These are phyloP conservation scores for Nesogale talazaci DNA, from an alignment of 2,113 vertebrate genomes.

Conservation along the genomic window DNA sequence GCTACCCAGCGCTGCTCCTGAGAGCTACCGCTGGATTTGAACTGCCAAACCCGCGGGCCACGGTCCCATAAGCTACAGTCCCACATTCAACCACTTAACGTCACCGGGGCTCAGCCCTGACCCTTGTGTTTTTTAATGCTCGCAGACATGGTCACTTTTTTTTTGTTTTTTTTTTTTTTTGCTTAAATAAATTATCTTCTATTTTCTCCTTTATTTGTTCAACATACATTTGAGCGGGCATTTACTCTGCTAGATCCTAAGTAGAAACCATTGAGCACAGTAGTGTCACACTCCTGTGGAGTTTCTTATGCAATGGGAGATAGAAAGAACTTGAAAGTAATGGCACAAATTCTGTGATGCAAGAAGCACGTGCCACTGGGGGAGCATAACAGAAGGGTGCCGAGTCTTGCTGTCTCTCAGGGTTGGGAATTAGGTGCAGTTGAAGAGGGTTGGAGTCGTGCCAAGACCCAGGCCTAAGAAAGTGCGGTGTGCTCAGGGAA, in stretches of 20 bases:
- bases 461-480: neutral
- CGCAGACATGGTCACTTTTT: neutral
- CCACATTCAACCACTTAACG: too few species aligned
- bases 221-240: neutral
- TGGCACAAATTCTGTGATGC: neutral
- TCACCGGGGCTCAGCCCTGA: too few species aligned
- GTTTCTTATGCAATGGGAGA: neutral
- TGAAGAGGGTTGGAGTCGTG: neutral
- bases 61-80: too few species aligned
- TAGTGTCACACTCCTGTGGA: neutral
- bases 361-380: neutral
- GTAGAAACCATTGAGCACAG: neutral
- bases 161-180: neutral
- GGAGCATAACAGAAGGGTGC: neutral
- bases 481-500: neutral
- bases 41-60: too few species aligned
- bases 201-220: neutral
- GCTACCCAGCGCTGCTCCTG: too few species aligned
- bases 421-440: neutral
- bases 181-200: neutral
- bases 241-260: slow-evolving; percentile 12
- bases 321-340: neutral
- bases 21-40: too few species aligned
- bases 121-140: neutral
- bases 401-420: neutral